Percentiles rank a stretch among this genome's conserved stretches.
Evolutionary conservation across 2,888 invertebrate species (phyloP).

Genomic region (Drosophila affinis): DNA sequence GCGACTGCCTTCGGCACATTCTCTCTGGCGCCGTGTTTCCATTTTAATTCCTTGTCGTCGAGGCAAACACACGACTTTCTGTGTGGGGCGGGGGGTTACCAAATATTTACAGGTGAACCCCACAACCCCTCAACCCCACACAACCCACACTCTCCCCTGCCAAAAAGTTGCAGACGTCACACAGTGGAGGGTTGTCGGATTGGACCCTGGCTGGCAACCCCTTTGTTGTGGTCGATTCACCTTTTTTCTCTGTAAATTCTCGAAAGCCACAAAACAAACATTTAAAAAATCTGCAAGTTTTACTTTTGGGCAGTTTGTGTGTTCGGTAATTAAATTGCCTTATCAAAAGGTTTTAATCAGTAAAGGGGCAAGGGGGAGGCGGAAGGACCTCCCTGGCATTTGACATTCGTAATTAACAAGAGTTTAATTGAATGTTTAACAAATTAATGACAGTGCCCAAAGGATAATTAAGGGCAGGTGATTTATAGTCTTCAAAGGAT

Average conservation of each 20-base stretch:
- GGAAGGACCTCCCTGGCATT: conserved; percentile 1
- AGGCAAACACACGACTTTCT: conserved; percentile 35
- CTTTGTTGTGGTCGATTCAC: conserved; percentile 62
- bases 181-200: background rate
- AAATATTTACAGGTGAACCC: conserved; percentile 58
- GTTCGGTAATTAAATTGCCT: conserved; percentile 33
- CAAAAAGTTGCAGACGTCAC: conserved; percentile 1
- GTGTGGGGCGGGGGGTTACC: conserved; percentile 54
- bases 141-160: no score
- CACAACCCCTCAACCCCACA: background rate
- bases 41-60: conserved; percentile 41
- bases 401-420: conserved; percentile 35
- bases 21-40: conserved; percentile 9
- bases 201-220: background rate
- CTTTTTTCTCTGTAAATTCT: conserved; percentile 24
- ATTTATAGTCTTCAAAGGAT: background rate
- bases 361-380: background rate
- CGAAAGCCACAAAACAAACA: conserved; percentile 61
- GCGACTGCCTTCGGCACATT: conserved; percentile 20
- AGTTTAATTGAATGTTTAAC: conserved; percentile 35
- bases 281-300: conserved; percentile 46
- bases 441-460: conserved; percentile 26
- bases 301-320: conserved; percentile 36
- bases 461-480: background rate
- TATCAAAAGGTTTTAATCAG: conserved; percentile 37